Evolutionary conservation across 53 echinoderm and acorn worm genomes (phyloP).

Genomic region (Arbacia lixula): DNA sequence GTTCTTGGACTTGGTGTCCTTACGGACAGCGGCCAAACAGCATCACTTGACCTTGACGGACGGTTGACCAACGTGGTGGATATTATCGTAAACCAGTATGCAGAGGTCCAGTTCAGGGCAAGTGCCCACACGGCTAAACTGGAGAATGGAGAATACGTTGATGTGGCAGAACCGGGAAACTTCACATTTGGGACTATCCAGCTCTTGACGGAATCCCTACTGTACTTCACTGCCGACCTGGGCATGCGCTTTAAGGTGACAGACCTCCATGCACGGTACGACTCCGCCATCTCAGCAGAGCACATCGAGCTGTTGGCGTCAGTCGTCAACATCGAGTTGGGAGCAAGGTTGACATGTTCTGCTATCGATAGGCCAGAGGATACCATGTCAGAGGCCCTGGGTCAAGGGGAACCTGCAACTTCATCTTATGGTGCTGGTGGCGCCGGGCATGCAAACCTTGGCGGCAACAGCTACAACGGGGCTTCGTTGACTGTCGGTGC

Average conservation of each 20-base stretch:
- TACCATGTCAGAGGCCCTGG: constrained; percentile 55
- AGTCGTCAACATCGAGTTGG: constrained; percentile 73
- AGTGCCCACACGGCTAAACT: constrained; percentile 86
- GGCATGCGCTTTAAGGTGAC: constrained; percentile 75
- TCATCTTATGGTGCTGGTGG: constrained; percentile 74
- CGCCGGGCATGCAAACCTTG: constrained; percentile 83
- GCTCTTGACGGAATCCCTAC: constrained; percentile 77
- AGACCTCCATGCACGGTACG: constrained; percentile 80
- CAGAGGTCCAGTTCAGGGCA: constrained; percentile 63
- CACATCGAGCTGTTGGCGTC: constrained; percentile 72
- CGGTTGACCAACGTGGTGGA: constrained; percentile 80
- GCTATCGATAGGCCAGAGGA: constrained; percentile 77
- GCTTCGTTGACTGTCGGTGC: constrained; percentile 38
- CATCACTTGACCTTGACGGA: constrained; percentile 80
- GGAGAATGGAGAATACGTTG: constrained; percentile 67
- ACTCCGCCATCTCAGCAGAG: constrained; percentile 79
- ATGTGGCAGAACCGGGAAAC: constrained; percentile 65
- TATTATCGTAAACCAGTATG: constrained; percentile 74
- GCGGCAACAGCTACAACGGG: constrained; percentile 70
- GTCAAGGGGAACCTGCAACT: constrained; percentile 58
- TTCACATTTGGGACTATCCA: constrained; percentile 82
- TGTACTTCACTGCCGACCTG: constrained; percentile 76
- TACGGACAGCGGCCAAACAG: constrained; percentile 47
- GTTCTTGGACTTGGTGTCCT: constrained; percentile 80
- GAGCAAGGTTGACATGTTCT: constrained; percentile 76